Base-by-base conservation (phyloP, 2,797 vertebrate species). In the Malurus leucopterus region DNA sequence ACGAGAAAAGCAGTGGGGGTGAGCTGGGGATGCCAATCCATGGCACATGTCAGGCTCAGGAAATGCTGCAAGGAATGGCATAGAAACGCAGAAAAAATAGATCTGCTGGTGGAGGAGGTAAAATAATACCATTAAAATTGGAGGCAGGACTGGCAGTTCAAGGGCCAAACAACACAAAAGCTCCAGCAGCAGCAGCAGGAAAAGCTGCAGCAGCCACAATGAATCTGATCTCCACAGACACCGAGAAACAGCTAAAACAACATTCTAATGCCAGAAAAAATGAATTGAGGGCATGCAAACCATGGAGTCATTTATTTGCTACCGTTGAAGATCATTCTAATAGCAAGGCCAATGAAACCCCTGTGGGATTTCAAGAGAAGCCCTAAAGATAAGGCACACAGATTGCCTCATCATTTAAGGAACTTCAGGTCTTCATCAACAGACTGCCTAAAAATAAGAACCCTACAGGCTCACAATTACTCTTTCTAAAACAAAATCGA, bases 401-500 rank as follows among this genome's bases (percentile, higher is more conserved):
- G 75, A 84, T 65, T 62, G 77, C 23, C 57, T 74, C 51, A 64
- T 71, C 72, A 46, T 83, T 81, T 89, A 69, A 84, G 85, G 75
- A 86, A 69, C 73, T 74, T 78, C 46, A 89, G 59, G 70, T 59
- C 80, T 72, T 81, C 51, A 88, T 75, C 91, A 93, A 91, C 3
- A 91, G 70, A 65, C 55, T 58, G 80, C 51, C 63, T 84, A 30
- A 68, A 86, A 68, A 71, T 57, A 86, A 76, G 74, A 30, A 59
- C 71, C 86, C 86, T 46, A 65, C 47, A 59, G 87, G 77, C 77
- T 78, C 49, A 84, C 89, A 89, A 92, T 93, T 88, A 86, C 83
- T 86, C 91, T 86, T 93, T 54, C 75, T 81, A 89, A 92, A 92
- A 63, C 59, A 91, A 92, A 94, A 94, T 93, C 83, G 46, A 95